Evolutionary conservation across 92 coral and sea anemone species (phyloP).

Genomic region (Porites divaricata): DNA sequence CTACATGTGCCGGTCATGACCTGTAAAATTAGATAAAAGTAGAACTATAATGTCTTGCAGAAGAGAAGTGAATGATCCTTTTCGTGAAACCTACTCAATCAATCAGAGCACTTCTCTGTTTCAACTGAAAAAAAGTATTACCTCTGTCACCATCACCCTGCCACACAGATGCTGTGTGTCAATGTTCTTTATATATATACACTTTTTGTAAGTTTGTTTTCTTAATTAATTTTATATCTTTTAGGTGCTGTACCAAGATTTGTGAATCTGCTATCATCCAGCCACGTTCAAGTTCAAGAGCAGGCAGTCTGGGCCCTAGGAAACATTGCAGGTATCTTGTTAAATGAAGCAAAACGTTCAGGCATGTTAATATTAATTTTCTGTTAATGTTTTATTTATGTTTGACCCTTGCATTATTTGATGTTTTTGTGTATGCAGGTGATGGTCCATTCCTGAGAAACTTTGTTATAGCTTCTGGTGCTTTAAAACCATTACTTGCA

Average conservation of each 20-base stretch:
- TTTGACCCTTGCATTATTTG: background rate
- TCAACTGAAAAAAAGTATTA: too few species aligned
- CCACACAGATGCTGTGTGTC: background rate
- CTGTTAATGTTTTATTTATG: background rate
- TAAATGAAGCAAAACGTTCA: too few species aligned
- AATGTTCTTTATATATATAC: too few species aligned
- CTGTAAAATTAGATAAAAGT: too few species aligned
- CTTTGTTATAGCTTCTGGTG: constrained; percentile 80
- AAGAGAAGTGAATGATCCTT: too few species aligned
- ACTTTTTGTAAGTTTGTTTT: background rate
- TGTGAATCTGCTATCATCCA: constrained; percentile 78
- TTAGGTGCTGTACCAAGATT: constrained; percentile 80
- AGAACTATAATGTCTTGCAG: too few species aligned
- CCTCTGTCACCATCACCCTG: too few species aligned
- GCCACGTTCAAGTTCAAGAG: constrained; percentile 83
- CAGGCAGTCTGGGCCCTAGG: constrained; percentile 99
- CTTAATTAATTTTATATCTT: background rate
- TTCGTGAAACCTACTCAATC: too few species aligned
- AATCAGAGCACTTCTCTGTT: too few species aligned
- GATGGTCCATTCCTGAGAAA: constrained; percentile 94
- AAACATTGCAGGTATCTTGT: constrained; percentile 90
- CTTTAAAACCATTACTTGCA: constrained; percentile 75
- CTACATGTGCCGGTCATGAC: too few species aligned
- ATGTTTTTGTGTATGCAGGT: constrained; percentile 50
- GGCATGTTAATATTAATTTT: background rate